Evolutionary conservation across 2,888 invertebrate genomes (phyloP).

Genomic region (Limnephilus auricula): DNA sequence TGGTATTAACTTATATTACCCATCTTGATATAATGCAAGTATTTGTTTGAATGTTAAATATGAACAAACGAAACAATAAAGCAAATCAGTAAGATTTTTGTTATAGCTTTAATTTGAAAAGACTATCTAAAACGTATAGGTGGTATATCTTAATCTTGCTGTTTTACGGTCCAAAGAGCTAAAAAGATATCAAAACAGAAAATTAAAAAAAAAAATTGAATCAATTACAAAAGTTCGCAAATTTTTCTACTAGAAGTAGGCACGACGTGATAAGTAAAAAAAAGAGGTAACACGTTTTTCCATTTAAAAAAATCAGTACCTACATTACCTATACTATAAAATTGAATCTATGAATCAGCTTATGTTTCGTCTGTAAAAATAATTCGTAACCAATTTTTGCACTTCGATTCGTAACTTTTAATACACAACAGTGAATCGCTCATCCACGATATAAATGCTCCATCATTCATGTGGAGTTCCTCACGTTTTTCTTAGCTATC

Average conservation of each 20-base stretch:
- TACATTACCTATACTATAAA: neutral
- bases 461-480: neutral
- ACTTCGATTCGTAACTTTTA: neutral
- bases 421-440: conserved; percentile 2
- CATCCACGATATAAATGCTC: neutral
- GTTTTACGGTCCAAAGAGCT: neutral
- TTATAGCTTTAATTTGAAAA: neutral
- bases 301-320: neutral
- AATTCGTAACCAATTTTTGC: neutral
- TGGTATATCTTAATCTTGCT: neutral
- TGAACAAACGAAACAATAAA: no score
- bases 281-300: no score
- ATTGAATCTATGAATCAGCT: neutral
- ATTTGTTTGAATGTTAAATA: neutral
- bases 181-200: no score
- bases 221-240: no score
- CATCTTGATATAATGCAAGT: neutral
- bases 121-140: no score
- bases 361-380: neutral
- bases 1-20: neutral
- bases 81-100: neutral
- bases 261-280: no score
- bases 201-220: no score
- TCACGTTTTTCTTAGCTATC: neutral
- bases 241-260: no score